Evolutionary conservation across 2,888 invertebrate genomes (phyloP), one percentile per base, ranked within the genome.

Genomic region (Pseudococcus jackbeardsleyi): DNA sequence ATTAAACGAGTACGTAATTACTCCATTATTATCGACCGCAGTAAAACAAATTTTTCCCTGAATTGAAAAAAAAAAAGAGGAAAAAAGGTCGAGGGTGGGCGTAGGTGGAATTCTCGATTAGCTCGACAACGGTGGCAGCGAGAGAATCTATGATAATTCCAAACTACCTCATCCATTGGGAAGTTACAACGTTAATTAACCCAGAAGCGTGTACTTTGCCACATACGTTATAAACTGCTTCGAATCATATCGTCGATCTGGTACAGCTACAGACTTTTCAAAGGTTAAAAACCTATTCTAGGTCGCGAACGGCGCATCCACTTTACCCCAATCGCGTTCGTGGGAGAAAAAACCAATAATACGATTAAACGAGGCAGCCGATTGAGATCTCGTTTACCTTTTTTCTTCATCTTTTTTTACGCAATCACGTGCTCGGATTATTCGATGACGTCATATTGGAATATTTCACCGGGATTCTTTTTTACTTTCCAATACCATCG

Each of bases 211-310:
- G 42, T 5, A 5, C 42, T 42, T 42, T 3, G 26, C 26, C 3
- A 33, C 26, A 33, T 33, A 33, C 26, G 26, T 33, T 33, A 33
- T 42, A 0, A 42, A 42, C 42, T 42, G 7, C 42, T 42, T 42
- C 42, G 42, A 42, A 50, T 15, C 48, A 50, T 15, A 15, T 50
- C 15, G 12, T 15, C 48, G 12, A 50, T 50, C 48, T 50, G 11
- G 12, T 50, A 50, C 12, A 50, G 11, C 4, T 50, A 50, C 12
- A 50, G 48, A 22, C 22, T 64, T 64, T 59, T 64, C 19, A 64
- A 64, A 22, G 64, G 64, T 64, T 64, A 64, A 64, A 64, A 64
- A 19, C 64, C 64, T 64, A 64, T 22, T 22, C 64, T 22, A 22
- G 64, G 64, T 64, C 64, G 22, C 59, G 59, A 19, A 59, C 7